A percentile compares a stretch with the other conserved stretches of the same genome.
These are phyloP conservation scores for Fistularia commersonii DNA, from an alignment of 2,797 vertebrate species.

Conservation along the genomic window DNA sequence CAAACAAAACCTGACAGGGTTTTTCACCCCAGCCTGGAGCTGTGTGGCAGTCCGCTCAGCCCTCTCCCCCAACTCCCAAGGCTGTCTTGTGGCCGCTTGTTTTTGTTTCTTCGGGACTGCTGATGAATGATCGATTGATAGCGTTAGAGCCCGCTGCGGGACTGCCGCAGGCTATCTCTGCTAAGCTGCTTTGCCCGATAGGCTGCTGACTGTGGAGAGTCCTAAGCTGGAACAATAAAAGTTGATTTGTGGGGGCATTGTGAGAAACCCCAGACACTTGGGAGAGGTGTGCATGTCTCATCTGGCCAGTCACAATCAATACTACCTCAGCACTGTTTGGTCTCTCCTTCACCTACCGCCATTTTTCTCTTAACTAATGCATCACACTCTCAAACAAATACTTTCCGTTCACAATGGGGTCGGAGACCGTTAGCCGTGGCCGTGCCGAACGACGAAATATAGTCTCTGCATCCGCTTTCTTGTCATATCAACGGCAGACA, in stretches of 20 bases:
- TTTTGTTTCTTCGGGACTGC: constrained; percentile 65
- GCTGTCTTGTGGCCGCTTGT: constrained; percentile 59
- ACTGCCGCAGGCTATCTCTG: constrained; percentile 62
- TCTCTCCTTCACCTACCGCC: constrained; percentile 58
- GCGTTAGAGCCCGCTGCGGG: constrained; percentile 53
- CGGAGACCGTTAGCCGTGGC: constrained; percentile 55
- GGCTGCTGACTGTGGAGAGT: constrained; percentile 63
- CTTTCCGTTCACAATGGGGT: constrained; percentile 54
- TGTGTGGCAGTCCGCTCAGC: constrained; percentile 48
- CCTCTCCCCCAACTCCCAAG: constrained; percentile 27
- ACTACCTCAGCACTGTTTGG: constrained; percentile 49
- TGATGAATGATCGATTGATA: constrained; percentile 73
- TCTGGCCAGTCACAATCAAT: constrained; percentile 71
- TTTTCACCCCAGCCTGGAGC: constrained; percentile 55
- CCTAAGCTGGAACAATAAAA: constrained; percentile 69
- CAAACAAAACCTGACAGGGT: constrained; percentile 65
- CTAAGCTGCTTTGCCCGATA: constrained; percentile 71
- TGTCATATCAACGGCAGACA: constrained; percentile 29
- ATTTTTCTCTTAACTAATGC: constrained; percentile 72
- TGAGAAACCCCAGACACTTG: constrained; percentile 69
- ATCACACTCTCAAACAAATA: constrained; percentile 57
- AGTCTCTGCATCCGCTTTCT: constrained; percentile 37
- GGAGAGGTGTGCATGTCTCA: constrained; percentile 67
- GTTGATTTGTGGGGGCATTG: constrained; percentile 68
- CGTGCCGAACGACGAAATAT: constrained; percentile 49